A percentile compares a stretch with the other conserved stretches of the same genome.
Evolutionary conservation across 2,888 invertebrate genomes (phyloP).

Genomic region (Xanthorhoe designata): DNA sequence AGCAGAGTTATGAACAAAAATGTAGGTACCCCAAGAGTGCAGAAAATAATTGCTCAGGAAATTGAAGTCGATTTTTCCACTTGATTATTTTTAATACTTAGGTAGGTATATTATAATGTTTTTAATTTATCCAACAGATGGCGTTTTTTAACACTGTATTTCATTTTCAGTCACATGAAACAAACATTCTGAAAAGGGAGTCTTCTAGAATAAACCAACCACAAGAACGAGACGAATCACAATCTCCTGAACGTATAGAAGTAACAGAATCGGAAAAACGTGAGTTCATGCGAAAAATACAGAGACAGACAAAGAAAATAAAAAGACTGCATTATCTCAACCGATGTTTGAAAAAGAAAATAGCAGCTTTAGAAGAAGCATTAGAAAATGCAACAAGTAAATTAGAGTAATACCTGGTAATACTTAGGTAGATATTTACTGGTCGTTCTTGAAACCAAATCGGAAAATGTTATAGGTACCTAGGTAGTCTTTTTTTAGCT

Average conservation of each 20-base stretch:
- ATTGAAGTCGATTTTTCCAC: no score
- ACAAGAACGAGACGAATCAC: conserved; percentile 10
- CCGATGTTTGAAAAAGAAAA: conserved; percentile 27
- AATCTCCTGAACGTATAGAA: conserved; percentile 9
- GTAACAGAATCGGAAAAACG: conserved; percentile 27
- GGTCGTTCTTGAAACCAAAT: no score
- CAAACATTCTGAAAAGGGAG: conserved; percentile 19
- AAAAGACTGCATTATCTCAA: conserved; percentile 30
- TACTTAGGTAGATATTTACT: no score
- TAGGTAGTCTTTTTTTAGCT: no score
- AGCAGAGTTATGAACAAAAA: no score
- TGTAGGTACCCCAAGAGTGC: no score
- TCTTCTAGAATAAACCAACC: background rate
- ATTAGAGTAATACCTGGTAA: background rate
- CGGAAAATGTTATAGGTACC: no score
- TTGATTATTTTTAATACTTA: background rate
- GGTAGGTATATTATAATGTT: background rate
- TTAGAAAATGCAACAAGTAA: conserved; percentile 22
- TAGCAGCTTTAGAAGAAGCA: conserved; percentile 27
- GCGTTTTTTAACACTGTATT: background rate
- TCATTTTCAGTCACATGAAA: conserved; percentile 33
- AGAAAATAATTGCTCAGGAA: no score
- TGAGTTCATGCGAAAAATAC: conserved; percentile 33
- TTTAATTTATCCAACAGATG: background rate
- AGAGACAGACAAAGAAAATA: conserved; percentile 33